phyloP scores from a whole-genome alignment of 2,888 invertebrate genomes.

The Pammene fasciana region DNA sequence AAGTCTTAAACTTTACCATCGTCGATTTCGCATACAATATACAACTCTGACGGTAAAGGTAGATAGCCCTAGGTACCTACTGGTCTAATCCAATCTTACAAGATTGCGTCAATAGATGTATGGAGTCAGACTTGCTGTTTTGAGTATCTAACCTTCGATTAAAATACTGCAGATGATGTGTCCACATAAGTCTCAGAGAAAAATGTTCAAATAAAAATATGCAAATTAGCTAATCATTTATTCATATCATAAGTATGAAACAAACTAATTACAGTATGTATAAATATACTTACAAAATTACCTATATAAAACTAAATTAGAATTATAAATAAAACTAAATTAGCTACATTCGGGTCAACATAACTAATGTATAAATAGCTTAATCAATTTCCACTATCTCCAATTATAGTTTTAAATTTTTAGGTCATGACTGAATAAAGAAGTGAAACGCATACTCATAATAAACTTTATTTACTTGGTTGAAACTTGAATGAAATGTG shows the following conservation, averaged over 20 bases:
- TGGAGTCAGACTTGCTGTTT: neutral
- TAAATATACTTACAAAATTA: too few relatives aligned
- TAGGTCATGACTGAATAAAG: neutral
- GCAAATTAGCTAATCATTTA: too few relatives aligned
- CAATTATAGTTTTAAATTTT: neutral
- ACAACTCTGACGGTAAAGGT: too few relatives aligned
- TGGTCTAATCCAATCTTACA: constrained; percentile 12
- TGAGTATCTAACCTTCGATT: constrained; percentile 20
- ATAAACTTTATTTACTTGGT: constrained; percentile 1
- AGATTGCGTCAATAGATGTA: constrained; percentile 12
- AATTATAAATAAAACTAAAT: too few relatives aligned
- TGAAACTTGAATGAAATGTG: constrained; percentile 13
- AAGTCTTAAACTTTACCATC: too few relatives aligned
- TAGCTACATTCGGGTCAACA: too few relatives aligned
- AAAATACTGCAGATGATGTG: constrained; percentile 4
- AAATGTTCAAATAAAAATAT: constrained; percentile 1
- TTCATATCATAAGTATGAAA: too few relatives aligned
- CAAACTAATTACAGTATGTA: too few relatives aligned
- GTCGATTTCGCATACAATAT: too few relatives aligned
- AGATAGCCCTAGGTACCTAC: neutral
- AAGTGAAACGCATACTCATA: neutral
- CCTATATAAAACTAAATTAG: too few relatives aligned
- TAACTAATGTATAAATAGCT: too few relatives aligned
- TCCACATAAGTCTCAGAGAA: neutral
- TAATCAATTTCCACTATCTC: too few relatives aligned